Evolutionary conservation across 2,888 invertebrate genomes (phyloP).

Genomic region (Chymomyza caudatula): DNA sequence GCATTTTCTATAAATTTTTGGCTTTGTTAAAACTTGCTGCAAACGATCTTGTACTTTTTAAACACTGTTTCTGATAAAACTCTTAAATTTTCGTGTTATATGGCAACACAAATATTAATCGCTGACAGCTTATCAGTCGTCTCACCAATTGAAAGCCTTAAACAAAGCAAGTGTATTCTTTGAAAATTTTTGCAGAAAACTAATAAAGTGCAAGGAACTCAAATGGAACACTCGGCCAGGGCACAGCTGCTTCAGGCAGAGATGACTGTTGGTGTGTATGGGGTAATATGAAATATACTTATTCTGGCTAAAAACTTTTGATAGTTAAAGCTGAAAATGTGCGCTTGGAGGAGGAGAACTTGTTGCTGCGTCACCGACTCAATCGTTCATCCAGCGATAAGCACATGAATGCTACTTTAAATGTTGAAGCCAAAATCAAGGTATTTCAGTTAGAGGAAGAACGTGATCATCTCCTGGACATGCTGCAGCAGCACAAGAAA

Average conservation of each 20-base stretch:
- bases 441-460: conserved; percentile 69
- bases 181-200: not conserved
- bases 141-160: not conserved
- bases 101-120: no score
- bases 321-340: conserved; percentile 66
- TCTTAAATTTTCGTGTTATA: no score
- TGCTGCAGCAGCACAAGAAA: conserved; percentile 66
- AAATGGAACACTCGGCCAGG: conserved; percentile 50
- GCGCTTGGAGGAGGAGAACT: conserved; percentile 68
- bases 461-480: conserved; percentile 67
- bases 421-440: conserved; percentile 67
- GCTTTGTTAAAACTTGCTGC: not conserved
- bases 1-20: not conserved
- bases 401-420: conserved; percentile 50
- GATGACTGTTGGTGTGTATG: conserved; percentile 59
- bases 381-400: conserved; percentile 51
- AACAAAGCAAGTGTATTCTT: not conserved
- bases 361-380: conserved; percentile 61
- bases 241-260: conserved; percentile 54
- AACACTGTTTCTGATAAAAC: not conserved
- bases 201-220: not conserved
- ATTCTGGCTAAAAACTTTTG: not conserved
- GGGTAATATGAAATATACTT: not conserved
- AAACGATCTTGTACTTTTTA: not conserved
- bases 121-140: not conserved